phyloP scores from a whole-genome alignment of 1,140 invertebrate genomes.

The Drosophila ananassae region DNA sequence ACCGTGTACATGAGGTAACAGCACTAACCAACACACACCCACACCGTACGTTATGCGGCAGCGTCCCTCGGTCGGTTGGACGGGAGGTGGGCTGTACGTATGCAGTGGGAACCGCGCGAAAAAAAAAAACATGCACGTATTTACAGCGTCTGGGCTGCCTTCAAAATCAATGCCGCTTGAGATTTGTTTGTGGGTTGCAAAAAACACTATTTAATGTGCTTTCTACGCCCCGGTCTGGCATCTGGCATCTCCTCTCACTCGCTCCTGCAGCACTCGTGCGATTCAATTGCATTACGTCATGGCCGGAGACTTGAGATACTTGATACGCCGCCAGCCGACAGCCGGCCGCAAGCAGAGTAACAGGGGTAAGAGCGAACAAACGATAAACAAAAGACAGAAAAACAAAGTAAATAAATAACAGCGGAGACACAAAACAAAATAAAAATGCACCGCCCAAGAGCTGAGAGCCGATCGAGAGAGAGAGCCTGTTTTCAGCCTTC shows the following conservation, averaged over 20 bases:
- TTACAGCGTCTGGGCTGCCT: constrained; percentile 51
- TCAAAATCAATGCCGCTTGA: constrained; percentile 70
- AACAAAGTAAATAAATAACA: constrained; percentile 18
- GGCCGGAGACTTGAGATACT: constrained; percentile 40
- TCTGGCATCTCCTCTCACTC: background rate
- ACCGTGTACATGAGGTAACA: constrained; percentile 20
- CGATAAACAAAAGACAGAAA: constrained; percentile 36
- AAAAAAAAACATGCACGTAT: background rate
- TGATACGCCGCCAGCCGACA: constrained; percentile 51
- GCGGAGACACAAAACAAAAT: constrained; percentile 28
- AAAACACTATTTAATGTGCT: constrained; percentile 44
- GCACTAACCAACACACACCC: constrained; percentile 7
- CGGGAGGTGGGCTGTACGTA: too few species aligned
- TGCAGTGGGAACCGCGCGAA: too few species aligned
- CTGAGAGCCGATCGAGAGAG: constrained; percentile 3
- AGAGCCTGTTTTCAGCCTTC: constrained; percentile 30
- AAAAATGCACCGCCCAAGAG: constrained; percentile 17
- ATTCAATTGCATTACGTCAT: constrained; percentile 69
- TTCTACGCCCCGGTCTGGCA: constrained; percentile 24
- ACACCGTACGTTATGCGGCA: too few species aligned
- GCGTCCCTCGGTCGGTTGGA: too few species aligned
- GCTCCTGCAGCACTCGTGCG: constrained; percentile 23
- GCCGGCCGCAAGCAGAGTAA: constrained; percentile 39
- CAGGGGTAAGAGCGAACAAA: constrained; percentile 52
- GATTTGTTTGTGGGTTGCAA: constrained; percentile 61